Base-by-base conservation (phyloP, 2,113 vertebrate species). In the Chitala chitala region DNA sequence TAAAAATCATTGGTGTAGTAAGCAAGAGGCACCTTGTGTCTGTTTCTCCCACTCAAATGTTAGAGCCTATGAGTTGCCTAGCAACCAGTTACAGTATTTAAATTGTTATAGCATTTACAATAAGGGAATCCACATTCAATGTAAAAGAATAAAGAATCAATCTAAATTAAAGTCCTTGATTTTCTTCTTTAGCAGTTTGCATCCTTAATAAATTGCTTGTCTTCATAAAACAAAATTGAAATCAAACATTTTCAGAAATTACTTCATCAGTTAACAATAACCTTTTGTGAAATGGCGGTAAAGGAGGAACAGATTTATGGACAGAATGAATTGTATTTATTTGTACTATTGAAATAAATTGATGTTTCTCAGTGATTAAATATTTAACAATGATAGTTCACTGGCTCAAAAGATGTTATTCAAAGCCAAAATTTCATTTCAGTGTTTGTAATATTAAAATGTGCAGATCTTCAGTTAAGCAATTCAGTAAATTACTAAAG, bases 21-120 rank as follows among this genome's bases (percentile, higher is more conserved):
- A 73, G 56, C 24, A 22, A 46, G 54, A 59, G 24, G 48, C 29
- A 61, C 56, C 58, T 51, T 73, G 72, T 59, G 58, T 69, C 65
- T 71, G 75, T 72, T 70, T 71, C 50, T 78, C 56, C 78, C 81
- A 77, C 78, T 78, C 77, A 51, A 75, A 74, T 78, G 80, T 44
- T 55, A 54, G 77, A 78, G 77, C 66, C 50, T 64, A 53, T 40
- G 76, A 68, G 81, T 82, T 82, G 81, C 78, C 68, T 78, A 80
- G 81, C 81, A 82, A 82, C 81, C 56, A 44, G 70, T 69, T 78
- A 78, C 66, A 80, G 78, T 74, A 78, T 80, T 77, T 69, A 69
- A 69, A 69, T 69, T 50, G 70, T 74, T 80, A 78, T 54, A 76
- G 78, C 75, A 78, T 76, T 75, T 73, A 69, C 56, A 75, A 78